A percentile compares a stretch with the other conserved stretches of the same genome.
Evolutionary conservation across 2,113 vertebrate genomes (phyloP).

Genomic region (Gavia stellata): DNA sequence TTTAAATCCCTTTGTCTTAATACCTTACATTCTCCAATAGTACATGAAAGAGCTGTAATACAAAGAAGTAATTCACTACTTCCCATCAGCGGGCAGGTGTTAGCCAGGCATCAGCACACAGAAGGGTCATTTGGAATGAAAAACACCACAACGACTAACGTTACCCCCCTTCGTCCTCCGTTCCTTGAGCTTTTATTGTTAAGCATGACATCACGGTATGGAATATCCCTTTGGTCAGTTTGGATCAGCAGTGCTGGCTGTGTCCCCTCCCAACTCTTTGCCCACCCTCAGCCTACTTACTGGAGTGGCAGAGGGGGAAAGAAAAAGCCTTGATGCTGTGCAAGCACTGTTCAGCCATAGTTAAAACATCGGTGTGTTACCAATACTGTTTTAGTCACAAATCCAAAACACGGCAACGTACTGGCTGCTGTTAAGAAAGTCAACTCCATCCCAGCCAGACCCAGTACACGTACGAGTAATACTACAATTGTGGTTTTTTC

Average conservation of each 20-base stretch:
- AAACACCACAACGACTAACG: not conserved
- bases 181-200: not conserved
- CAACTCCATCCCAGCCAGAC: not conserved
- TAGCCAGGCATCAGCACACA: not conserved
- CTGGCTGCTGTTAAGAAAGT: not conserved
- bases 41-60: not conserved
- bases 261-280: not conserved
- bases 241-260: not conserved
- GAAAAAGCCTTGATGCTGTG: not conserved
- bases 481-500: not conserved
- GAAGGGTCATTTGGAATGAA: not conserved
- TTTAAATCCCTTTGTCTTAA: not conserved
- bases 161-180: not conserved
- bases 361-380: not conserved
- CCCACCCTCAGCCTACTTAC: not conserved
- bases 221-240: not conserved
- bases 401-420: not conserved
- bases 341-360: not conserved
- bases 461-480: not conserved
- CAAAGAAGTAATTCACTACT: not conserved
- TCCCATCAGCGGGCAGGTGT: not conserved
- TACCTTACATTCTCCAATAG: not conserved
- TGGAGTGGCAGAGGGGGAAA: not conserved
- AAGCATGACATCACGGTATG: fast-evolving
- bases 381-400: not conserved